phyloP scores from a whole-genome alignment of 2,888 invertebrate species.

The Ormia ochracea region DNA sequence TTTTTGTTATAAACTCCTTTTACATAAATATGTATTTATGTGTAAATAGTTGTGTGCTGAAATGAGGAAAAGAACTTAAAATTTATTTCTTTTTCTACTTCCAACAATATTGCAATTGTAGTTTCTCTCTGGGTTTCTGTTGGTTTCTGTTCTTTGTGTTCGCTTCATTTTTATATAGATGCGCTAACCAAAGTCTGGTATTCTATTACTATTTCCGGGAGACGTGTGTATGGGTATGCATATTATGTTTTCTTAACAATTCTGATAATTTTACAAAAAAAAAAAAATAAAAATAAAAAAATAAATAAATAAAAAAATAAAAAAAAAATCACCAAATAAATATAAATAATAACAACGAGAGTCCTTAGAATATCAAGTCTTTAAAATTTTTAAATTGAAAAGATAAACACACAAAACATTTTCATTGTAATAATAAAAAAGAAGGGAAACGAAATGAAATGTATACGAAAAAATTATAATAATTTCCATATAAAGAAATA shows the following conservation, averaged over 20 bases:
- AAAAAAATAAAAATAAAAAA: background rate
- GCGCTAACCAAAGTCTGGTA: conserved; percentile 44
- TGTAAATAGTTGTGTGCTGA: conserved; percentile 14
- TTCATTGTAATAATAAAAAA: background rate
- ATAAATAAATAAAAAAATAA: too few relatives aligned
- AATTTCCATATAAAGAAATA: conserved; percentile 46
- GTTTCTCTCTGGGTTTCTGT: background rate
- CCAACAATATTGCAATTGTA: conserved; percentile 16
- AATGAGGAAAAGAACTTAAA: conserved; percentile 1
- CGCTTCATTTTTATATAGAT: background rate
- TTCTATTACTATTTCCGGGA: conserved; percentile 57
- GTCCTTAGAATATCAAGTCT: conserved; percentile 43
- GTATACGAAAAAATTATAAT: conserved; percentile 1
- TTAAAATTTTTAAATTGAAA: conserved; percentile 56
- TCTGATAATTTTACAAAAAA: conserved; percentile 38
- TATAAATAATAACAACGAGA: too few relatives aligned
- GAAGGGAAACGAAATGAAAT: background rate
- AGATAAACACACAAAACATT: conserved; percentile 49
- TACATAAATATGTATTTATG: conserved; percentile 20
- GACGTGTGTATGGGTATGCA: conserved; percentile 2
- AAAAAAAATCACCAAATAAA: too few relatives aligned
- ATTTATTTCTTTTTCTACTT: background rate
- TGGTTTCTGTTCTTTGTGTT: background rate
- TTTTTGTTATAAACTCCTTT: conserved; percentile 14
- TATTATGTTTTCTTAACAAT: conserved; percentile 19